Evolutionary conservation across 2,797 vertebrate genomes (phyloP).

Genomic region (Rallus crepitans): DNA sequence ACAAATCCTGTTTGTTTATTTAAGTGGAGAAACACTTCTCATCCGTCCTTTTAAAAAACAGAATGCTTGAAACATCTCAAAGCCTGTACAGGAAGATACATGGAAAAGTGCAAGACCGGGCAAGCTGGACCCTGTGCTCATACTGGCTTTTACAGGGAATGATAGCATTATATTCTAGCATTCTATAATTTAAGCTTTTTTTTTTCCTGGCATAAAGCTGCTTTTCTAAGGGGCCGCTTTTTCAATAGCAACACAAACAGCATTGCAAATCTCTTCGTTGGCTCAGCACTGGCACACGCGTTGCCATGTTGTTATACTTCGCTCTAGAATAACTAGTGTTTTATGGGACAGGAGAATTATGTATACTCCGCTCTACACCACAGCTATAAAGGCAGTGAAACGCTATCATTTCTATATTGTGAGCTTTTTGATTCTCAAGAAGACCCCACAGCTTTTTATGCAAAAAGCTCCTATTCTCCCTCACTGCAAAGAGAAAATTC

Average conservation of each 20-base stretch:
- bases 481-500: background rate
- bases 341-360: background rate
- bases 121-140: background rate
- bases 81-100: background rate
- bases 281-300: accelerated
- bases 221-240: background rate
- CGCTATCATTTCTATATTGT: accelerated
- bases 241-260: background rate
- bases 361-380: background rate
- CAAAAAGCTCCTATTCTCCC: background rate
- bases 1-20: background rate
- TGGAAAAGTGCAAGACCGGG: background rate
- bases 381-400: background rate
- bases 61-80: background rate
- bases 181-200: background rate
- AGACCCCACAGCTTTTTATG: background rate
- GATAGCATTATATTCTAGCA: background rate
- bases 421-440: background rate
- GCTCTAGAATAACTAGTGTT: background rate
- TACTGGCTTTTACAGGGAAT: background rate
- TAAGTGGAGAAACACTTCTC: background rate
- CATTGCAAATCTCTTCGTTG: background rate
- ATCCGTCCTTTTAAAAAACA: background rate
- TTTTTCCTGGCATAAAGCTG: background rate
- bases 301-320: background rate